phyloP scores from a whole-genome alignment of 64 coral and sea anemone species.

The Actinia equina region DNA sequence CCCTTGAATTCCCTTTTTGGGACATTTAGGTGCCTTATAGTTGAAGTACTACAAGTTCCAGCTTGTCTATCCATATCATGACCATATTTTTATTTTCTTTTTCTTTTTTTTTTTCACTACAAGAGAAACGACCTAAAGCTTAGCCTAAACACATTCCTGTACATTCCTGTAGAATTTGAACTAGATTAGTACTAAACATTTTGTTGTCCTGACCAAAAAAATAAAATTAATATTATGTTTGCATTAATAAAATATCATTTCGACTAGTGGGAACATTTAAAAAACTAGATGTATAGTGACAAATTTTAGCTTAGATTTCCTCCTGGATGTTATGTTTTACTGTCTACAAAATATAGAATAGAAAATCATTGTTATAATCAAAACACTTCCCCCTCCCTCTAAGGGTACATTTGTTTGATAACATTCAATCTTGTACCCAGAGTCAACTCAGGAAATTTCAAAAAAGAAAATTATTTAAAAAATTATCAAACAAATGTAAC shows the following conservation, averaged over 20 bases:
- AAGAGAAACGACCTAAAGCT: neutral
- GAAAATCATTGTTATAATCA: neutral
- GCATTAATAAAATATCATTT: neutral
- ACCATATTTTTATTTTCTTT: neutral
- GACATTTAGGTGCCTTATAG: neutral
- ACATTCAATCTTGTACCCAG: neutral
- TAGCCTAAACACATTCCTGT: neutral
- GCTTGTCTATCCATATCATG: neutral
- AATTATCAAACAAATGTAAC: too few species aligned
- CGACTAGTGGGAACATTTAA: neutral
- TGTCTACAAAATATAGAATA: neutral
- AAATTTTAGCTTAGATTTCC: neutral
- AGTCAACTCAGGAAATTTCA: too few species aligned
- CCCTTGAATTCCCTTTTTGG: neutral
- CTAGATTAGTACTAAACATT: neutral
- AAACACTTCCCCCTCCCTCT: neutral
- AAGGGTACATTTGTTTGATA: neutral
- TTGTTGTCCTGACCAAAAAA: neutral
- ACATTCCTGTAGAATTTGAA: neutral
- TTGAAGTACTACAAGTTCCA: neutral
- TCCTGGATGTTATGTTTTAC: neutral
- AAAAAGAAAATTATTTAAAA: too few species aligned
- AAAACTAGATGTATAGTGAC: neutral
- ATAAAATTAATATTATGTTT: neutral
- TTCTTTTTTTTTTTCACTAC: neutral